Conservation (phyloP, 2,113 vertebrate species). For the Sialia sialis region DNA sequence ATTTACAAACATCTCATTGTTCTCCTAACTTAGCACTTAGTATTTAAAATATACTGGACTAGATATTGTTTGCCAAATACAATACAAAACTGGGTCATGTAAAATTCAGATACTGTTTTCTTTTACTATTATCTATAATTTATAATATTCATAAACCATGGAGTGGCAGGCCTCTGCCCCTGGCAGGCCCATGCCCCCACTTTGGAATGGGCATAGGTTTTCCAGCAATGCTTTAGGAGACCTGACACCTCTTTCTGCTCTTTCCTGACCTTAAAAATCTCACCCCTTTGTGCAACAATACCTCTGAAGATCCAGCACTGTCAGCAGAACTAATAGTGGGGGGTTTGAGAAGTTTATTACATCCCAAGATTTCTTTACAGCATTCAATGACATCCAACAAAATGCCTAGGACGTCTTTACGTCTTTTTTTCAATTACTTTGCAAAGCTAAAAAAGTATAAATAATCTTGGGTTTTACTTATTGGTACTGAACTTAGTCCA, state of each 20-base stretch:
- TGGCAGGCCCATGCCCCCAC: background rate
- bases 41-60: constrained; percentile 51
- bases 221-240: background rate
- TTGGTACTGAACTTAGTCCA: background rate
- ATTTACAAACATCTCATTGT: constrained; percentile 73
- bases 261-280: background rate
- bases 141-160: background rate
- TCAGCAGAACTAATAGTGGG: background rate
- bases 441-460: constrained; percentile 21
- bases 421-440: constrained; percentile 27
- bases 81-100: constrained; percentile 4
- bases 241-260: background rate
- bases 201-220: background rate
- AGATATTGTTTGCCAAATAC: constrained; percentile 36
- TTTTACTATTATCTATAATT: constrained; percentile 33
- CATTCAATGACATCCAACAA: constrained; percentile 10
- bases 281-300: background rate
- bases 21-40: constrained; percentile 35
- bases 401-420: background rate
- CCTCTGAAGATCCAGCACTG: background rate
- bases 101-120: constrained; percentile 36
- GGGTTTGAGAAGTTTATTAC: constrained; percentile 8
- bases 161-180: background rate
- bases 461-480: constrained; percentile 17
- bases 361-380: constrained; percentile 37